Conservation (phyloP, 37 sponge, comb jelly and placozoan species). For the Geodia barretti region DNA sequence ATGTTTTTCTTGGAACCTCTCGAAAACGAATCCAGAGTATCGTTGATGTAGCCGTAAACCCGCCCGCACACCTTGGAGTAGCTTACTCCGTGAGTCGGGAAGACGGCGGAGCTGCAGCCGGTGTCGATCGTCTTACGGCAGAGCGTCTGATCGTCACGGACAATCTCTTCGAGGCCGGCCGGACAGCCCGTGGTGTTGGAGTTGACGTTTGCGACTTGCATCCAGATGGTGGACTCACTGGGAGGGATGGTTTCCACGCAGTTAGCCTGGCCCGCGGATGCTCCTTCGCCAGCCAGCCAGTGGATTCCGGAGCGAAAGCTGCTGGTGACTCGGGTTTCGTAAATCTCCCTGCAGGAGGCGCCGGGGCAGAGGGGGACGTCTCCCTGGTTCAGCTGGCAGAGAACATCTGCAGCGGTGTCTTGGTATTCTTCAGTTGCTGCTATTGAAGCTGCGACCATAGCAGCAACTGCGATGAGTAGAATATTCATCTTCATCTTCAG, state of each 20-base stretch:
- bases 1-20: neutral
- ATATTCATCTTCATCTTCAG: no score
- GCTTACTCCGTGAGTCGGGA: constrained; percentile 3
- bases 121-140: neutral
- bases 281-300: constrained; percentile 26
- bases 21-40: constrained; percentile 48
- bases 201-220: constrained; percentile 30
- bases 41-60: constrained; percentile 25
- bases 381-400: no score
- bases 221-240: constrained; percentile 15
- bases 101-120: constrained; percentile 34
- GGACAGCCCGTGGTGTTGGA: constrained; percentile 12
- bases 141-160: constrained; percentile 6
- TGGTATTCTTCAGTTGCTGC: no score
- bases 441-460: no score
- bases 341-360: constrained; percentile 11
- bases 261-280: constrained; percentile 1
- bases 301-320: constrained; percentile 5
- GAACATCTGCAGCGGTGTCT: no score
- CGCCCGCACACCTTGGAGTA: constrained; percentile 41
- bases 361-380: no score
- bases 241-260: constrained; percentile 13
- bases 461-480: no score
- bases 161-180: neutral
- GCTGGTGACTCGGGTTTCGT: no score